phyloP scores from a whole-genome alignment of 2,113 vertebrate genomes.

The Heterochromis multidens region DNA sequence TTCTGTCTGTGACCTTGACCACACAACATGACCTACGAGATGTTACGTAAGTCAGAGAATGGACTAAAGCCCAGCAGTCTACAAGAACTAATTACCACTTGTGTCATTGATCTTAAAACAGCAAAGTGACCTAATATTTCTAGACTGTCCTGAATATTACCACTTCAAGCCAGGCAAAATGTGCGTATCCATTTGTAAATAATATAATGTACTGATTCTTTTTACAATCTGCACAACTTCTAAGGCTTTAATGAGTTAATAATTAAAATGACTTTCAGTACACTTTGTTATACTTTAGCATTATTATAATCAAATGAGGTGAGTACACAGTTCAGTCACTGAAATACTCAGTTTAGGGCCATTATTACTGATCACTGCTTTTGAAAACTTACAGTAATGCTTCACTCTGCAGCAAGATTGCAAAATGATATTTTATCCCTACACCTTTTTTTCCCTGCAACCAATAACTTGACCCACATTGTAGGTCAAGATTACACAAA shows the following conservation, averaged over 20 bases:
- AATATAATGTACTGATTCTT: background rate
- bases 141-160: background rate
- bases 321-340: background rate
- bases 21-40: background rate
- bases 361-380: background rate
- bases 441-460: background rate
- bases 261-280: background rate
- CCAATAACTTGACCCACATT: background rate
- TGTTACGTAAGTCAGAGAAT: conserved; percentile 8
- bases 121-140: background rate
- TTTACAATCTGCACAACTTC: background rate
- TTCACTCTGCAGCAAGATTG: background rate
- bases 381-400: background rate
- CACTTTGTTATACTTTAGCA: background rate
- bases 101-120: background rate
- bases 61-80: background rate
- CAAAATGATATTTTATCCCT: background rate
- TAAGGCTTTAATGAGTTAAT: background rate
- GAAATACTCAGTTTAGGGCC: background rate
- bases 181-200: background rate
- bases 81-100: background rate
- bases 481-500: background rate
- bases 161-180: background rate
- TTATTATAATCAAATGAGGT: background rate
- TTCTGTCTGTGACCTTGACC: conserved; percentile 13